Percentiles rank a stretch among this genome's conserved stretches.
Conservation (phyloP, 2,113 vertebrate genomes). For the Seriola dumerili region DNA sequence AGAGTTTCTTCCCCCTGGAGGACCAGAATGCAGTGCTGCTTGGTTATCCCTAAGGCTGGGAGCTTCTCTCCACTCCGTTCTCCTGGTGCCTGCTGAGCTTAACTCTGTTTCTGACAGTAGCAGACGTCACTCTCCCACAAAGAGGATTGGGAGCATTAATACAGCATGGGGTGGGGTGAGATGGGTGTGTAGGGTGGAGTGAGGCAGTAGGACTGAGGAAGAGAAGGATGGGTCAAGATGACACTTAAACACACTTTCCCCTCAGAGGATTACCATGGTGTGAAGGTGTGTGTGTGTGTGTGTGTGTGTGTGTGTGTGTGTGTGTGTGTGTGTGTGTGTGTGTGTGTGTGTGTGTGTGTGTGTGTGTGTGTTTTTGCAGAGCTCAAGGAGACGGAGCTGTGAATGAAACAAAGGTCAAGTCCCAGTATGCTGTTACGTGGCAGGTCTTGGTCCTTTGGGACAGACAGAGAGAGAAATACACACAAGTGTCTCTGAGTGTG, state of each 20-base stretch:
- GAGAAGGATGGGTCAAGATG: conserved; percentile 67
- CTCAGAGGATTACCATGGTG: conserved; percentile 52
- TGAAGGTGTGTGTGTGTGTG: conserved; percentile 44
- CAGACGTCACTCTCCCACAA: conserved; percentile 87
- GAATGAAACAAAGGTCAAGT: conserved; percentile 61
- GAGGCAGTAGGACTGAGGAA: conserved; percentile 52
- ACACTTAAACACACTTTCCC: conserved; percentile 60
- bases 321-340: conserved; percentile 31
- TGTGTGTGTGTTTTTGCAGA: conserved; percentile 15
- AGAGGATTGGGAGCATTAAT: conserved; percentile 88
- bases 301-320: not conserved
- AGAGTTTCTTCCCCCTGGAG: conserved; percentile 42
- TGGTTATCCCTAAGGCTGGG: conserved; percentile 60
- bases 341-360: conserved; percentile 10
- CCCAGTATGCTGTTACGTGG: conserved; percentile 8
- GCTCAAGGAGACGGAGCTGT: conserved; percentile 42
- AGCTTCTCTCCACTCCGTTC: conserved; percentile 72
- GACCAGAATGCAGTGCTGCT: conserved; percentile 36
- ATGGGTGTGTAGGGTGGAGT: conserved; percentile 72
- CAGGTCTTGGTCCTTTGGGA: not conserved
- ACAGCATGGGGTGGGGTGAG: conserved; percentile 79
- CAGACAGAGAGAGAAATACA: not conserved
- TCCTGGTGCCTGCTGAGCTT: conserved; percentile 77
- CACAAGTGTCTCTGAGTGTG: not conserved
- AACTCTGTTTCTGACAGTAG: conserved; percentile 88